Evolutionary conservation across 2,113 vertebrate species (phyloP), one percentile per base, ranked within the genome.

Genomic region (Brachyhypopomus gauderio): DNA sequence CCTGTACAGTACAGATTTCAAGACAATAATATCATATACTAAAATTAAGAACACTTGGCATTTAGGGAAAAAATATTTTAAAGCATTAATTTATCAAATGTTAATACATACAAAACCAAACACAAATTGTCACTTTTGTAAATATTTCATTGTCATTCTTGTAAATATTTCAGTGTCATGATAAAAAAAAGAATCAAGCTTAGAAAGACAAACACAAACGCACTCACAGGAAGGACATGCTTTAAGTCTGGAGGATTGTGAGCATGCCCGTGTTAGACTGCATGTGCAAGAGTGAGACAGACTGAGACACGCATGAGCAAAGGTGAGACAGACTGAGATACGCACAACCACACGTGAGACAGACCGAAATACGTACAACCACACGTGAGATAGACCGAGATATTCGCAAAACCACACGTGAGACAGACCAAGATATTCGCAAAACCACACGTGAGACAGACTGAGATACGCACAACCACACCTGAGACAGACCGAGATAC

Each of bases 11-110:
- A 82, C 72, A 78, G 30, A 84, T 76, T 25, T 60, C 55, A 75
- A 72, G 64, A 81, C 59, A 78, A 58, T 72, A 75, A 77, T 27
- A 76, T 75, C 34, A 48, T 66, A 77, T 52, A 83, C 38, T 30
- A 62, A 79, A 72, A 74, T 81, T 80, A 86, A 82, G 67, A 84
- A 84, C 78, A 86, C 82, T 84, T 83, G 77, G 85, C 55, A 79
- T 82, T 79, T 34, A 80, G 75, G 60, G 79, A 82, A 80, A 38
- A 80, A 22, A 8, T 64, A 16, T 23, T 75, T 83, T 78, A 75
- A 78, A 79, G 66, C 81, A 72, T 64, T 83, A 48, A 80, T 77
- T 82, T 84, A 78, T 86, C 83, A 86, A 86, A 83, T 84, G 72
- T 76, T 70, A 69, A 81, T 77, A 79, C 66, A 79, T 66, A 63